Evolutionary conservation across 2,797 vertebrate genomes (phyloP), one percentile per base, ranked within the genome.

Genomic region (Gallinago solitaria): DNA sequence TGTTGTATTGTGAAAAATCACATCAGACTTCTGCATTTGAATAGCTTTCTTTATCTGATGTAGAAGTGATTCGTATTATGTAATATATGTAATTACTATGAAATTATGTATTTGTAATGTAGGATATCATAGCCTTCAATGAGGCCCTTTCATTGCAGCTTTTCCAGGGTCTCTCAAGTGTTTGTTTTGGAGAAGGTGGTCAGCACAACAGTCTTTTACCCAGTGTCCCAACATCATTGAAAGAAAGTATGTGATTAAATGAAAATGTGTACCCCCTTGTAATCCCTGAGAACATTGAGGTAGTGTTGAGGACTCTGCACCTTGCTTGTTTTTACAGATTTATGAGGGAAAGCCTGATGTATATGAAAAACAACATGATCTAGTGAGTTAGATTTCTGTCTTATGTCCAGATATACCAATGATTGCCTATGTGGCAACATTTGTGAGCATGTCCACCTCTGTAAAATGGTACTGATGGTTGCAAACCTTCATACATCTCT

Each of bases 1-100:
- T 32, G 87, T 5, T 61, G 9, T 90, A n/a, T 85, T 75, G 16
- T 93, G n/a, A 89, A 96, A 92, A 90, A 94, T 70, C 13, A 35
- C 83, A 93, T 95, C 83, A 92, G 41, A 71, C 23, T 77, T 69
- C 39, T 70, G 33, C 33, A 33, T 57, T 65, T 84, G 87, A 91
- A 86, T 67, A 61, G 32, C 47, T 89, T 77, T n/a, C 45, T 83
- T 78, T 73, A 78, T 17, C 12, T 56, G 54, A 74, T 54, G 53
- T 23, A 64, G 78, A 82, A 86, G n/a, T 18, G 19, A 81, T 92
- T 76, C 84, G 11, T 83, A 11, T 80, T 48, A 60, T 50, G 21
- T 63, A 93, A 89, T 80, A 25, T 28, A 60, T n/a, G 12, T 56
- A 74, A 91, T 91, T 85, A 69, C 25, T 60, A 68, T 75, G 41